These are phyloP conservation scores for Colius striatus DNA, from an alignment of 2,113 vertebrate species.

Conservation along the genomic window DNA sequence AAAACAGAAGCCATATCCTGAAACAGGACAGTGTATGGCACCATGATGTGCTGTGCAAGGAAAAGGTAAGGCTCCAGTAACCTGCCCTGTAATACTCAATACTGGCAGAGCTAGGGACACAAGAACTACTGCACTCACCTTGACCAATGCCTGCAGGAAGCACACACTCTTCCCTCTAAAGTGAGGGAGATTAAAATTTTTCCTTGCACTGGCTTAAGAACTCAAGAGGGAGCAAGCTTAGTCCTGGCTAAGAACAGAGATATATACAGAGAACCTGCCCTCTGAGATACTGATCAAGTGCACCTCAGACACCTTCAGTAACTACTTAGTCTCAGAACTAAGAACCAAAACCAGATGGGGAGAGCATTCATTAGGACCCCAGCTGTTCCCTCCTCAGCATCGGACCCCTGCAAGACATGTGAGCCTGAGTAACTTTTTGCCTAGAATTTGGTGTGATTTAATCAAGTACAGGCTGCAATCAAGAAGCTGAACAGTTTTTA, in stretches of 20 bases:
- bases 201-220: background rate
- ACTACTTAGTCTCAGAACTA: background rate
- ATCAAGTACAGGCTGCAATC: background rate
- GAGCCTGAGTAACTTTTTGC: accelerated
- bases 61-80: background rate
- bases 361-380: background rate
- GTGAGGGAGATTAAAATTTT: background rate
- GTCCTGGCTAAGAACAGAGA: background rate
- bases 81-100: background rate
- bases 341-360: background rate
- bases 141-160: background rate
- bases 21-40: accelerated
- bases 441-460: background rate
- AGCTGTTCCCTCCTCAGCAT: background rate
- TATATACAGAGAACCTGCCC: background rate
- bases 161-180: background rate
- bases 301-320: background rate
- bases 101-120: background rate
- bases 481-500: background rate
- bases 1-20: background rate
- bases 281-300: background rate
- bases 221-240: background rate
- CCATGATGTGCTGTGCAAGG: background rate
- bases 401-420: background rate
- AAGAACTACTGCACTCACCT: background rate